phyloP scores from a whole-genome alignment of 2,888 invertebrate species.

The Aphodius sticticus region DNA sequence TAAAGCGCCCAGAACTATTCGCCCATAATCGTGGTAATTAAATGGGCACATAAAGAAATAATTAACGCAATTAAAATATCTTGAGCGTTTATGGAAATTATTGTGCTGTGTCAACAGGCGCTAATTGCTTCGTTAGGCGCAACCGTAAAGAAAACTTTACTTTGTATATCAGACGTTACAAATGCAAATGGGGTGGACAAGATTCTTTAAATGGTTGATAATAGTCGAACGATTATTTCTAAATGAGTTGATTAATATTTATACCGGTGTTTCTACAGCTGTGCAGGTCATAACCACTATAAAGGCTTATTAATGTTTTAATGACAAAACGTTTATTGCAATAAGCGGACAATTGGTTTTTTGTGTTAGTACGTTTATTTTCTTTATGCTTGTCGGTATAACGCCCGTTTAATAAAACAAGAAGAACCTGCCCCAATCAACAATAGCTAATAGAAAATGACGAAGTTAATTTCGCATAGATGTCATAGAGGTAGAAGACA shows the following conservation, averaged over 20 bases:
- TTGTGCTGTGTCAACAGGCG: background rate
- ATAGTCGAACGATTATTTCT: background rate
- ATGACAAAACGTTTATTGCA: background rate
- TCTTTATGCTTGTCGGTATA: too few relatives aligned
- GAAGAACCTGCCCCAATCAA: too few relatives aligned
- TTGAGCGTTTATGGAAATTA: constrained; percentile 24
- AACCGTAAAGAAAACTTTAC: background rate
- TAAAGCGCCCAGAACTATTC: constrained; percentile 12
- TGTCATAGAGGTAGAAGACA: too few relatives aligned
- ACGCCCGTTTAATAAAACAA: too few relatives aligned
- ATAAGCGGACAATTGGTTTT: too few relatives aligned
- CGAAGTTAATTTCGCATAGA: too few relatives aligned
- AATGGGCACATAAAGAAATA: constrained; percentile 25
- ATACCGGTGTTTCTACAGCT: background rate
- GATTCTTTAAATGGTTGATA: background rate
- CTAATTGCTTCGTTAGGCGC: background rate
- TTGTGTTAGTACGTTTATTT: too few relatives aligned
- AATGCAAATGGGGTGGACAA: background rate
- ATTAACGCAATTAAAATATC: constrained; percentile 30
- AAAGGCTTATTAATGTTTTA: background rate
- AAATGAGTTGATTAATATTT: background rate
- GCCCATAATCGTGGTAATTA: constrained; percentile 24
- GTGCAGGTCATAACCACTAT: background rate
- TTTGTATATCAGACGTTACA: background rate
- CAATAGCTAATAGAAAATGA: too few relatives aligned